phyloP scores from a whole-genome alignment of 1,140 invertebrate species.

The Lineus longissimus region DNA sequence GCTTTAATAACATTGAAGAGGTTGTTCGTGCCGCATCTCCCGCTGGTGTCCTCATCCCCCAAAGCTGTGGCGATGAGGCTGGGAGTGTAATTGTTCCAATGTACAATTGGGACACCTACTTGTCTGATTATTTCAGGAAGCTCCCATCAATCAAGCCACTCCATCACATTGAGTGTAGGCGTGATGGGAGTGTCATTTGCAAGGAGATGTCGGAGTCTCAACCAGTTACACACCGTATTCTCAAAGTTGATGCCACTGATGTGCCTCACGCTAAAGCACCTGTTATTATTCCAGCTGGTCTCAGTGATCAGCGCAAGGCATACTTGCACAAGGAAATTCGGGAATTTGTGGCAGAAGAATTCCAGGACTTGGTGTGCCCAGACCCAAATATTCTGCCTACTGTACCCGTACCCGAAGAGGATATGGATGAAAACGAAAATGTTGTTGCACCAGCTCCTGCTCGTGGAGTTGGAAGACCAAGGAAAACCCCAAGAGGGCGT shows the following conservation, averaged over 20 bases:
- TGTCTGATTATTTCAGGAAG: constrained; percentile 17
- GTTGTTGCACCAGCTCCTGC: no score
- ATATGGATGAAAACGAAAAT: no score
- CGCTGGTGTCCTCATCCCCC: constrained; percentile 20
- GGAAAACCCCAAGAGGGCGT: no score
- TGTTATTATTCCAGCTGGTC: constrained; percentile 4
- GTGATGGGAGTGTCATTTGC: background rate
- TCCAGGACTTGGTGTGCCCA: background rate
- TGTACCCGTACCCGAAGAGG: no score
- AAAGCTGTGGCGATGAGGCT: constrained; percentile 16
- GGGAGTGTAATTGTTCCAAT: constrained; percentile 17
- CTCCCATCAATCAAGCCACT: constrained; percentile 18
- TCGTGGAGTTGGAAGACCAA: no score
- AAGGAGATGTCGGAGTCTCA: background rate
- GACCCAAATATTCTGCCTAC: background rate
- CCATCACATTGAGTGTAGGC: constrained; percentile 12
- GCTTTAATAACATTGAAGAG: constrained; percentile 13
- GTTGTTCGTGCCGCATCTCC: constrained; percentile 9
- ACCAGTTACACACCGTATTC: background rate
- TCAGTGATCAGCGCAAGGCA: background rate
- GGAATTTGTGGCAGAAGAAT: constrained; percentile 5
- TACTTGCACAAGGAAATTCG: constrained; percentile 15
- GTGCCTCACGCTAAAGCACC: background rate
- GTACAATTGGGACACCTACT: constrained; percentile 21
- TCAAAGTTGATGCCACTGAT: background rate